Base-by-base conservation (phyloP, 2,797 vertebrate genomes). In the Onychomys torridus region DNA sequence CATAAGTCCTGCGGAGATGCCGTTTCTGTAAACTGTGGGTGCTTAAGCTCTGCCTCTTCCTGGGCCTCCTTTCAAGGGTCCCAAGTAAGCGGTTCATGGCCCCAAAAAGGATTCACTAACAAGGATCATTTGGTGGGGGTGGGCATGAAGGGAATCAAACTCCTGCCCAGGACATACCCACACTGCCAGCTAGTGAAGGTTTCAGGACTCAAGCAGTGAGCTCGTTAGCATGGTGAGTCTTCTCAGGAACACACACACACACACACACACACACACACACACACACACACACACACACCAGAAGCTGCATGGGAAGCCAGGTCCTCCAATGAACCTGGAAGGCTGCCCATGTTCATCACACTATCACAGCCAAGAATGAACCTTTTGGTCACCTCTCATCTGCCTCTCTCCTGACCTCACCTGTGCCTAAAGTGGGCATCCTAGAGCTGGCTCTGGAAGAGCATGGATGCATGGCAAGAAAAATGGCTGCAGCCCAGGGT, bases 61-160 rank as follows among this genome's bases (percentile, higher is more conserved):
- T 46, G 17, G 1, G 6, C 40, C 3, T 4, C 4, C 3, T 29
- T 59, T 34, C 7, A 0, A 21, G 82, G 67, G 90, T 93, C 85
- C 83, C 65, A 82, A 79, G 90, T 23, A 82, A 76, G 88, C 16
- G 75, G 78, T 97, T 97, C 96, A 86, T 43, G 73, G 87, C 23
- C 67, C 57, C 1, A 52, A 95, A 73, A 88, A n/a, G 12, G 16
- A 90, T 96, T 87, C 95, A 69, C 94, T 87, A 91, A 63, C n/a
- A n/a, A n/a, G n/a, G n/a, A n/a, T 46, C 43, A 46, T 46, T 46
- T 46, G 43, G 43, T 46, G 43, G 43, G 43, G 43, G 43, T 46
- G 43, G 43, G 43, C 43, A 6, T 46, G 43, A 6, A 46, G 43
- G 6, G 43, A 55, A 65, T 93, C 67, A 11, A 87, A 34, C 88